Base-by-base conservation (phyloP, 2,113 vertebrate genomes). In the Dascyllus trimaculatus region DNA sequence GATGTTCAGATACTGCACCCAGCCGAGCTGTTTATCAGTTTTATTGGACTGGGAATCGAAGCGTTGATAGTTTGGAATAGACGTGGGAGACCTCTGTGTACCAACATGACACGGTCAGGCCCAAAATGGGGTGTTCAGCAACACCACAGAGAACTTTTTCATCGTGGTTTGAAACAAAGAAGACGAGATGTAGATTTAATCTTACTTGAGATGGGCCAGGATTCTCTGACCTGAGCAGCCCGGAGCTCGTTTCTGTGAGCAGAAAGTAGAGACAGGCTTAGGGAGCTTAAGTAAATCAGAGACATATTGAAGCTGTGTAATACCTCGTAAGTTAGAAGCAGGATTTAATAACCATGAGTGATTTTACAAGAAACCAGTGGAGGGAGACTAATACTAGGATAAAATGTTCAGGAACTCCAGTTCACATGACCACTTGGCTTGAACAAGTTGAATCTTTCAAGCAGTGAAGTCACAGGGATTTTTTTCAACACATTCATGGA, bases 31-130 rank as follows among this genome's bases (percentile, higher is more conserved):
- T 72, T 49, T 35, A 73, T 85, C 78, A 65, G 11, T 25, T 45
- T 60, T 54, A 85, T 70, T 81, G 64, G 70, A 72, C 73, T 19
- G 64, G 59, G 59, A 78, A 56, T 73, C 0, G 4, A 40, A 53
- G 3, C 17, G 26, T 4, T 38, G 75, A 59, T 46, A 15, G 68
- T 75, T 61, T 35, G 66, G 32, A 35, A 35, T 35, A 35, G 66
- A 71, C 4, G 1, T 1, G 58, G 45, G 53, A 9, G 19, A 17
- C 9, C 45, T 53, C 45, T 17, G 57, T 38, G 72, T n/a, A 35
- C 66, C 49, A 17, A 4, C 46, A 10, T 1, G 10, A 61, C 40
- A 25, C 19, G 6, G n/a, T 48, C 17, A 4, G 24, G 3, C 17
- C 56, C 66, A 68, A n/a, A 65, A 32, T 4, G 21, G 46, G 52